A percentile compares a stretch with the other conserved stretches of the same genome.
phyloP scores from a whole-genome alignment of 1,140 invertebrate species.

The Apocrypta bakeri region DNA sequence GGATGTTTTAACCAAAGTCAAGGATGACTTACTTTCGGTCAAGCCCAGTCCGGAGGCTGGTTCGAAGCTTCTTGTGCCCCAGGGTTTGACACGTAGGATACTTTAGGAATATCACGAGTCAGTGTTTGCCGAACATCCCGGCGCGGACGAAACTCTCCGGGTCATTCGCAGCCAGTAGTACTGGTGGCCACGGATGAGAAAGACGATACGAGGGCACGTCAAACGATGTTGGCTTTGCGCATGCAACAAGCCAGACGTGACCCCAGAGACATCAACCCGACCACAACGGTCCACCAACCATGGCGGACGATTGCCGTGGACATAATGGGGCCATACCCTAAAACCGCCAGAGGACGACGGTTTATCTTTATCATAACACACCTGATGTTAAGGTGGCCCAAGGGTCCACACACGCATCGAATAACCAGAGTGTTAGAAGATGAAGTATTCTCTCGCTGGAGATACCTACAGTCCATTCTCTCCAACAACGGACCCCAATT shows the following conservation, averaged over 20 bases:
- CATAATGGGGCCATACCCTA: slow-evolving; percentile 49
- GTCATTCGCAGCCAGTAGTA: slow-evolving; percentile 44
- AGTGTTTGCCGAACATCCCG: slow-evolving; percentile 52
- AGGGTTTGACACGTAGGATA: slow-evolving; percentile 20
- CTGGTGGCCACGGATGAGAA: slow-evolving; percentile 30
- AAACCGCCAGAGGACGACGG: not conserved
- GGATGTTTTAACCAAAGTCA: too few species aligned
- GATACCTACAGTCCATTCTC: not conserved
- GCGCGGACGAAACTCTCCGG: slow-evolving; percentile 49
- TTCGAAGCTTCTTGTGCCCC: slow-evolving; percentile 25
- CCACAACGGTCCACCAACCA: not conserved
- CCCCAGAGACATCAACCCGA: not conserved
- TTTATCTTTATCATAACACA: slow-evolving; percentile 39
- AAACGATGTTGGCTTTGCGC: not conserved
- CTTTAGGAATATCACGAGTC: slow-evolving; percentile 49
- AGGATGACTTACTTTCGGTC: too few species aligned
- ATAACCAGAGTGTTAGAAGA: not conserved
- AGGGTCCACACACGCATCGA: slow-evolving; percentile 32
- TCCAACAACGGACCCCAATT: slow-evolving; percentile 18
- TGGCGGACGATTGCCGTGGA: slow-evolving; percentile 37
- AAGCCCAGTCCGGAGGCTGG: not conserved
- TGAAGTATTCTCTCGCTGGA: slow-evolving; percentile 17
- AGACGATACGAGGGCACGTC: slow-evolving; percentile 36
- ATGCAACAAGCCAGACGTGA: not conserved
- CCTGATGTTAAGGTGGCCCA: slow-evolving; percentile 48